phyloP scores from a whole-genome alignment of 2,797 vertebrate species.

The Saguinus oedipus region DNA sequence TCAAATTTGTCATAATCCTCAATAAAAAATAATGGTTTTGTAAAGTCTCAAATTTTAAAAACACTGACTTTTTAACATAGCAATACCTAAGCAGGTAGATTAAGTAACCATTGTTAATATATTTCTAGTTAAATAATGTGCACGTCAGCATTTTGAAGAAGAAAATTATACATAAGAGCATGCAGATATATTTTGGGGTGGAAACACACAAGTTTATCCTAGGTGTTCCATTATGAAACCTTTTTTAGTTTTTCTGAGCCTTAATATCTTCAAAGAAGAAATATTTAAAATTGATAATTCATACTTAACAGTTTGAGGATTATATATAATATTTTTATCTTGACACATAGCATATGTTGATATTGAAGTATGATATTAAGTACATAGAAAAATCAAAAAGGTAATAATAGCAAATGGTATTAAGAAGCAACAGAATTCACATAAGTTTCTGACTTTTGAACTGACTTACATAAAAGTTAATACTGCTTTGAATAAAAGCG shows the following conservation, averaged over 20 bases:
- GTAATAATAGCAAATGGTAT: background rate
- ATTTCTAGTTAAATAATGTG: background rate
- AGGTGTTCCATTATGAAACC: background rate
- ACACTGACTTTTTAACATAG: background rate
- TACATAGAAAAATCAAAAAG: background rate
- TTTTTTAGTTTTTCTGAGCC: background rate
- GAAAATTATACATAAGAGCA: background rate
- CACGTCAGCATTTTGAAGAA: background rate
- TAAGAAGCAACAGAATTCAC: background rate
- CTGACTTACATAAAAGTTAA: background rate
- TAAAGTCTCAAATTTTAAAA: background rate
- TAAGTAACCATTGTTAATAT: background rate
- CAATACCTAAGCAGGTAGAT: background rate
- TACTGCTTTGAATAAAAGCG: background rate
- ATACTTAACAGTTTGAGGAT: background rate
- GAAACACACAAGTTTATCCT: background rate
- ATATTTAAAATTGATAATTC: background rate
- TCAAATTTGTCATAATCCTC: background rate
- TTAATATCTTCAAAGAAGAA: background rate
- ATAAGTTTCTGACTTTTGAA: background rate
- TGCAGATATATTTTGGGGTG: background rate
- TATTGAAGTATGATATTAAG: background rate
- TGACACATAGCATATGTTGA: background rate
- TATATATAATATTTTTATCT: background rate
- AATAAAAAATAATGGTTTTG: background rate